Percentiles rank a stretch among this genome's conserved stretches.
These are phyloP conservation scores for Numenius phaeopus DNA, from an alignment of 2,797 vertebrate species.

Conservation along the genomic window DNA sequence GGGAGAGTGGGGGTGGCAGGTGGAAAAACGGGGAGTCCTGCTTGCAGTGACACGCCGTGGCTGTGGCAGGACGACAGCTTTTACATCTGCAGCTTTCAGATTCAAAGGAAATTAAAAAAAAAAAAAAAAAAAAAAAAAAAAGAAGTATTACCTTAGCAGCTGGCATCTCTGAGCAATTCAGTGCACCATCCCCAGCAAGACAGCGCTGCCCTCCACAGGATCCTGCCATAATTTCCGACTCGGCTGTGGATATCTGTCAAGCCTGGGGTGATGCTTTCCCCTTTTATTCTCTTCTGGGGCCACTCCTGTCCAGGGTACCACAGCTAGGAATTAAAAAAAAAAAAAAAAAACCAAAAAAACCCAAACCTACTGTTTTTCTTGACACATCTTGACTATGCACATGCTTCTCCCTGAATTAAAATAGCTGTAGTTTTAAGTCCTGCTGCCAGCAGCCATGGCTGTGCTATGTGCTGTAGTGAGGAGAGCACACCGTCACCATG, in stretches of 20 bases:
- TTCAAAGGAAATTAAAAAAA: background rate
- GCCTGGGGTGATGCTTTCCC: background rate
- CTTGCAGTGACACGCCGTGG: background rate
- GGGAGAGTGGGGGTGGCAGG: background rate
- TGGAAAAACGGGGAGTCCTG: background rate
- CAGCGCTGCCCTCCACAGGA: conserved; percentile 50
- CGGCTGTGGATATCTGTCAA: background rate
- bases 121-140: background rate
- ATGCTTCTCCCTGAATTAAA: background rate
- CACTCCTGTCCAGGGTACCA: background rate
- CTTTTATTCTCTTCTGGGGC: conserved; percentile 20
- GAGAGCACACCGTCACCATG: background rate
- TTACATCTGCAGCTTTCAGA: conserved; percentile 15
- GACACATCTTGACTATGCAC: background rate
- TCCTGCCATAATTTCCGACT: background rate
- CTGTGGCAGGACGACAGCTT: background rate
- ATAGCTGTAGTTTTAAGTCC: background rate
- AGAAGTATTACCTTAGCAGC: conserved; percentile 49
- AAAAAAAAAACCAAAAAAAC: no score
- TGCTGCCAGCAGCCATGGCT: conserved; percentile 1
- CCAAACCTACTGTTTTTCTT: background rate
- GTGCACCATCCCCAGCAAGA: conserved; percentile 1
- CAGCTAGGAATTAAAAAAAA: background rate
- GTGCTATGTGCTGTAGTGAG: background rate
- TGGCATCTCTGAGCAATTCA: conserved; percentile 17